Base-by-base conservation (phyloP, 2,797 vertebrate genomes). In the Apodemus agrarius region DNA sequence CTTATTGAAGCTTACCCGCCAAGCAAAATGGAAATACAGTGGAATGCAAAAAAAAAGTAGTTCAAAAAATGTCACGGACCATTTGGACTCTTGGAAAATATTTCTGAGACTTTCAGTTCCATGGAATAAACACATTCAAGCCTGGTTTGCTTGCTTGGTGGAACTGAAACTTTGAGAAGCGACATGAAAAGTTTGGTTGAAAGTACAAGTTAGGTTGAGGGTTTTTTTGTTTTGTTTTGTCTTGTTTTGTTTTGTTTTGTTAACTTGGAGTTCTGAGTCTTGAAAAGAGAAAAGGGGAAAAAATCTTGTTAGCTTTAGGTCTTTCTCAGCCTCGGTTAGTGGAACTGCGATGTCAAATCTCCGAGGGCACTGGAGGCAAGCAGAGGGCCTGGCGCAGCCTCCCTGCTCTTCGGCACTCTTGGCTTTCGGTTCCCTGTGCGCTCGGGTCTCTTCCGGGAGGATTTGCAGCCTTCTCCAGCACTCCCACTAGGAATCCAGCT, bases 361-460 rank as follows among this genome's bases (percentile, higher is more conserved):
- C 95, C 37, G 52, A 87, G 34, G 34, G n/a, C 52, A 4, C 34
- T 0, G 0, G 89, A 40, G 3, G 11, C n/a, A 46, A 93, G 54
- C 7, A 81, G 79, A 92, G 76, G 59, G 46, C 26, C 34, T 67
- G 21, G 40, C 4, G 1, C 19, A 57, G 24, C 21, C 14, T 14
- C 40, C 26, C 67, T 7, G 29, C 26, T 92, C 79, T 86, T 83
- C 63, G 11, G 37, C 40, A 59, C 22, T 90, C 54, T 37, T 67
- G 61, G 13, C 29, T 49, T 6, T 16, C 52, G 37, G 59, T 69
- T 92, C 49, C 21, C 26, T 37, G 67, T 54, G 52, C 75, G 76
- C 85, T n/a, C 61, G 57, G 59, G 52, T 91, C 83, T 90, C 65
- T 94, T 91, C 89, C 31, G 0, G 92, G 82, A 95, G 91, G 94